Percentiles rank a stretch among this genome's conserved stretches.
Evolutionary conservation across 2,113 vertebrate genomes (phyloP).

Genomic region (Bos taurus): ARS-UCD2.0 NC_037339.1:14520501-14521000

Average conservation of each 20-base stretch:
- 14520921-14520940: neutral
- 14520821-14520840: neutral
- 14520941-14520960: neutral
- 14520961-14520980: neutral
- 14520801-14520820: neutral
- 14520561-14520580: neutral
- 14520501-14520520: neutral
- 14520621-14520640: neutral
- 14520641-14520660: neutral
- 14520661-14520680: neutral
- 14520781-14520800: neutral
- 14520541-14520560: neutral
- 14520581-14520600: neutral
- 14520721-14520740: neutral
- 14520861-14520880: neutral
- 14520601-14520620: neutral
- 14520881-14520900: neutral
- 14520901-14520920: neutral
- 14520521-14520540: neutral
- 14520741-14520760: neutral
- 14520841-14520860: neutral
- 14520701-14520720: neutral
- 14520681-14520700: neutral
- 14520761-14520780: neutral
- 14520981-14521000: neutral